Conservation (phyloP, 2,113 vertebrate species). For the Ploceus nigricollis region DNA sequence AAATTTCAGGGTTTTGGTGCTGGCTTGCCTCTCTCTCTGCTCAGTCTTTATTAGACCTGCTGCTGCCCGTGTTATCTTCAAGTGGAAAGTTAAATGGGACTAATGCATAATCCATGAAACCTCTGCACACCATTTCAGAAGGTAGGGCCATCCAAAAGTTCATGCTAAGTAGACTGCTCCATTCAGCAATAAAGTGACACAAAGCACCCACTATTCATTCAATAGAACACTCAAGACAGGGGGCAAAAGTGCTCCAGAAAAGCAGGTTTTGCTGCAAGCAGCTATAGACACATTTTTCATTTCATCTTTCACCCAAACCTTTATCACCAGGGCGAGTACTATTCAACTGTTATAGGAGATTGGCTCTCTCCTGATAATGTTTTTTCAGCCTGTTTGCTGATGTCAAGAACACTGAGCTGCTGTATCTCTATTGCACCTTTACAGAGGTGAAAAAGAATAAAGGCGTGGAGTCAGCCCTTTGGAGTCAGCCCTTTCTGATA, state of each 20-base stretch:
- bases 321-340: background rate
- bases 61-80: background rate
- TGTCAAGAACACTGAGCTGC: constrained; percentile 39
- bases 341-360: background rate
- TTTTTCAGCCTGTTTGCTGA: constrained; percentile 32
- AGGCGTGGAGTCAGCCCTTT: background rate
- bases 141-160: constrained; percentile 29
- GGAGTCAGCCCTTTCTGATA: background rate
- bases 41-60: background rate
- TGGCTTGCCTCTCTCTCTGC: background rate
- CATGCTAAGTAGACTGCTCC: constrained; percentile 6
- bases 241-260: constrained; percentile 37
- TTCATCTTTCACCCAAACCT: constrained; percentile 59
- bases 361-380: constrained; percentile 19
- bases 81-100: background rate
- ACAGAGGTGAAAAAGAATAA: constrained; percentile 15
- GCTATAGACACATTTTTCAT: constrained; percentile 38
- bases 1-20: background rate
- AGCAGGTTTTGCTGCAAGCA: constrained; percentile 29
- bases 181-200: background rate
- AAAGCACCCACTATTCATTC: constrained; percentile 28
- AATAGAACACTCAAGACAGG: background rate
- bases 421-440: constrained; percentile 31
- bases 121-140: background rate
- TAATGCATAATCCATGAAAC: background rate